Evolutionary conservation across 2,113 vertebrate genomes (phyloP), one percentile per base, ranked within the genome.

Genomic region (Zosterops borbonicus): DNA sequence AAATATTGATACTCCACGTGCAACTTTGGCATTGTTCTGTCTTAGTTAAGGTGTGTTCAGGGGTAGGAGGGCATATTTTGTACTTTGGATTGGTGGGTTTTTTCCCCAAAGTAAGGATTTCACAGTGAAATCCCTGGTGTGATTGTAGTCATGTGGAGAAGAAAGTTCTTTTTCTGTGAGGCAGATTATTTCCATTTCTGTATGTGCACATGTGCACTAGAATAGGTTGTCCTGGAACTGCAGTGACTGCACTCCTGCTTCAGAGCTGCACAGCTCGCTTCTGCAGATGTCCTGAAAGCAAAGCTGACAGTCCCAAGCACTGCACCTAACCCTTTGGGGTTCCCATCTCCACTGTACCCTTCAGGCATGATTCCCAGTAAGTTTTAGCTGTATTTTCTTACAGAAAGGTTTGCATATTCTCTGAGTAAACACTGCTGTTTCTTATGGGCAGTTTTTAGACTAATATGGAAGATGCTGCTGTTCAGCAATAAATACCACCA

Each of bases 191-290:
- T 68, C 35, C 17, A 6, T 76, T 83, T 79, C 44, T 77, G 0
- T 73, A 3, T n/a, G 13, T 76, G 19, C 10, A 16, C 9, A 0
- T 58, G 50, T 67, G 0, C 27, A 19, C 9, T 6, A 4, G 46
- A 42, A 14, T 87, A 5, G 16, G 2, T 59, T 71, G 31, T 35
- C 9, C 44, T 73, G 39, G 28, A 37, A n/a, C 33, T 88, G 58
- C 63, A 69, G 0, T 53, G 49, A 37, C 63, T 65, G 50, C 0
- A 0, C 60, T 88, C 31, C 70, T 44, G 47, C 39, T 70, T 59
- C 27, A 33, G 73, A 63, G 47, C 35, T 78, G 15, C 41, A 4
- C 0, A 2, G 39, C 56, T 92, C 10, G 3, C 9, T 78, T 95
- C 44, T 82, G 21, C 24, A 31, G 5, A 3, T 28, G 25, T 44